phyloP scores from a whole-genome alignment of 2,888 invertebrate species.

The Coecobrya sp. region DNA sequence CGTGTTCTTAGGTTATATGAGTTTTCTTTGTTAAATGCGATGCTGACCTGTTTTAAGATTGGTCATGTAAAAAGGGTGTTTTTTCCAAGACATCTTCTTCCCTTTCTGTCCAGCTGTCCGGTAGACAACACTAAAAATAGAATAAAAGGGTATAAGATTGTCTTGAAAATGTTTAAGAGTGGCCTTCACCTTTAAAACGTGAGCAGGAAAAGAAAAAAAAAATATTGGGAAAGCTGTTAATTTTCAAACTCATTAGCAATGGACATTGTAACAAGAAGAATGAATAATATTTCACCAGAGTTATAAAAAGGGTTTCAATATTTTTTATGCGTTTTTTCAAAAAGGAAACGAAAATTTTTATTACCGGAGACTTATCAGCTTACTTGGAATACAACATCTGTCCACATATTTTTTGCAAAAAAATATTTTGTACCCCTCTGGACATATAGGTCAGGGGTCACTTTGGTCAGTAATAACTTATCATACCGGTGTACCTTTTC shows the following conservation, averaged over 20 bases:
- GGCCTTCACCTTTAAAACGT: conserved; percentile 24
- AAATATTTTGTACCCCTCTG: background rate
- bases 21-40: background rate
- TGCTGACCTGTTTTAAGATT: background rate
- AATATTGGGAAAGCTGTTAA: background rate
- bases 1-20: background rate
- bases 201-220: background rate
- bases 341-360: background rate
- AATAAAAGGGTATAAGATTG: background rate
- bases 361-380: background rate
- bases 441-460: conserved; percentile 73
- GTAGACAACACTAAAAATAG: conserved; percentile 18
- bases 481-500: conserved; percentile 32
- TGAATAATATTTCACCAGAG: background rate
- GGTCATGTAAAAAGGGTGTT: conserved; percentile 27
- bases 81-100: background rate
- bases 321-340: background rate
- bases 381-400: conserved; percentile 5
- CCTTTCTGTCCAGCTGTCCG: conserved; percentile 7
- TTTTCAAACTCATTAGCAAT: conserved; percentile 30
- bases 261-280: background rate
- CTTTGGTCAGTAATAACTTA: conserved; percentile 45
- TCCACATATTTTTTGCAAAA: conserved; percentile 18
- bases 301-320: background rate
- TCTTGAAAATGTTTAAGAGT: background rate